A percentile compares a stretch with the other conserved stretches of the same genome.
Conservation (phyloP, 2,797 vertebrate species). For the Momotus momota region DNA sequence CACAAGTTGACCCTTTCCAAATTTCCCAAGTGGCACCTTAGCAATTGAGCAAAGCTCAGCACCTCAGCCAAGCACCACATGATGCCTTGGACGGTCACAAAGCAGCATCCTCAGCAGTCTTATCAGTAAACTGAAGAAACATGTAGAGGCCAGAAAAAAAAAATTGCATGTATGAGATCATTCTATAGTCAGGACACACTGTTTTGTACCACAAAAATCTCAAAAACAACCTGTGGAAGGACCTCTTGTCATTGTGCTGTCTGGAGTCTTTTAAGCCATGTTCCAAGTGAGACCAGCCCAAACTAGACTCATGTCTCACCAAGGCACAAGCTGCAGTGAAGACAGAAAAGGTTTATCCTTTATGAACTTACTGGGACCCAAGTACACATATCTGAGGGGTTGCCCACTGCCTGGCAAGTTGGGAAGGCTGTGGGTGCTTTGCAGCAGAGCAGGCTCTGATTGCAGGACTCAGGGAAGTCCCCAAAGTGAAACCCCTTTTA, state of each 20-base stretch:
- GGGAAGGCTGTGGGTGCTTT: background rate
- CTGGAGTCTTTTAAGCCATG: background rate
- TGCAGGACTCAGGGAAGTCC: background rate
- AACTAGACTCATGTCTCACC: rapidly evolving
- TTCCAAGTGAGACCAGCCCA: background rate
- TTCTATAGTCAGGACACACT: background rate
- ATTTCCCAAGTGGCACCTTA: background rate
- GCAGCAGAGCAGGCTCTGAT: rapidly evolving
- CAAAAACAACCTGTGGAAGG: rapidly evolving
- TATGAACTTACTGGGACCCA: background rate
- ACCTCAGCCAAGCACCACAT: rapidly evolving
- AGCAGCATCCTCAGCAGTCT: background rate
- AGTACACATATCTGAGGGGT: background rate
- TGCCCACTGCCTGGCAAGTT: rapidly evolving
- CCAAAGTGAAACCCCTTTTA: background rate
- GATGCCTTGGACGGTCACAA: background rate
- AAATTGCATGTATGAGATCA: background rate
- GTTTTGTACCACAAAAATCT: background rate
- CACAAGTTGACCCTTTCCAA: background rate
- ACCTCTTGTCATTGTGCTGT: background rate
- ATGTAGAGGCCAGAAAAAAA: background rate
- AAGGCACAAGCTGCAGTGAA: rapidly evolving
- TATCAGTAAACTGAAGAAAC: background rate
- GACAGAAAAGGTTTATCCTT: background rate
- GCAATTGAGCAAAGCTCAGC: background rate